Base-by-base conservation (phyloP, 92 coral and sea anemone species). In the Chrysogorgia sp. region DNA sequence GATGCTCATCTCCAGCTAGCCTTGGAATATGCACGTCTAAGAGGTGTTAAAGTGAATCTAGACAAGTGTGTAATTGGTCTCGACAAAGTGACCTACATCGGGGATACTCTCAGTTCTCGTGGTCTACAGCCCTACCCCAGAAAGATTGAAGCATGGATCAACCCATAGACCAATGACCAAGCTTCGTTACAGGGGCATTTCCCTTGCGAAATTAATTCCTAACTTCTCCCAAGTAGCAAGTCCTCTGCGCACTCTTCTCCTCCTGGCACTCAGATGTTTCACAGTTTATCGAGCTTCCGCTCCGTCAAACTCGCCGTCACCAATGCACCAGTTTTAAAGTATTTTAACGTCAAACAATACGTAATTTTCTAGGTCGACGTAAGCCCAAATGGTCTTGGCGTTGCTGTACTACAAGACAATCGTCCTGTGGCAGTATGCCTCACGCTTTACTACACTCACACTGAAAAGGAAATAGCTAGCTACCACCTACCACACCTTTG, bases 131-230 rank as follows among this genome's bases (percentile, higher is more conserved):
- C 80, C 0, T 52, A 52, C 26, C 14, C 17, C 9, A 53, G 34
- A 15, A 75, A 75, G 26, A 58, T 75, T 29, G 66, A 53, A 53
- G 80, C 66, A 75, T 75, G 50, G 80, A 55, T 45, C 25, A 22
- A 56, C 52, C 80, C 2, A 75, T n/a, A n/a, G n/a, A n/a, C n/a
- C n/a, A n/a, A 2, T 31, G 68, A 56, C 53, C 32, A 65, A 34
- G 71, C 48, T 2, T 22, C 50, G 0, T 21, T 34, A 24, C 71
- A 65, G 45, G 70, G 45, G 25, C 14, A 63, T 45, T 1, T 63
- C 29, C 1, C 25, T 63, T 10, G 70, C 70, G 2, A 63, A 65
- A 14, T 37, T 65, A 22, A 65, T 65, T 1, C 71, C 71, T 0
- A 65, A 33, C 1, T 65, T 25, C 40, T 60, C 37, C 28, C 67